Evolutionary conservation across 2,888 invertebrate genomes (phyloP), one percentile per base, ranked within the genome.

Genomic region (Hypselothyrea guttata): DNA sequence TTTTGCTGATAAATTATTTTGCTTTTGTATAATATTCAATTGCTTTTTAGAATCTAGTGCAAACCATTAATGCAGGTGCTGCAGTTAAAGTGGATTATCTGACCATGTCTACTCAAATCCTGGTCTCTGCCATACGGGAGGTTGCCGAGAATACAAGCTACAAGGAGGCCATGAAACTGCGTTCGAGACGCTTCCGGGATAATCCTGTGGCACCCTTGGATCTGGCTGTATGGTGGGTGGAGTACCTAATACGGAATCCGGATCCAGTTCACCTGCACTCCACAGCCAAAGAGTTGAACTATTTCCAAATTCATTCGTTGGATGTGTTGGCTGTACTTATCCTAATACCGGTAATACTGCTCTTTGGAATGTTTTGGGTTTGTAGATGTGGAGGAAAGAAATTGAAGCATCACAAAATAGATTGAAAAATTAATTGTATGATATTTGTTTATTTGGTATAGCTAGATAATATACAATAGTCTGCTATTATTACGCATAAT

Each of bases 401-500:
- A 7, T 4, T 1, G 4, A n/a, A n/a, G n/a, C n/a, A n/a, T n/a
- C n/a, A n/a, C n/a, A n/a, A n/a, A n/a, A n/a, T n/a, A n/a, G n/a
- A n/a, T n/a, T n/a, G n/a, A n/a, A n/a, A n/a, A n/a, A n/a, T n/a
- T n/a, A n/a, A n/a, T n/a, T n/a, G n/a, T n/a, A n/a, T n/a, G n/a
- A 60, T 37, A 40, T 54, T 31, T 40, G 37, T 72, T 73, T 63
- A 74, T 66, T 64, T 49, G 33, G 15, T 8, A 57, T 34, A 60
- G 54, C 57, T 66, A 59, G 58, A 41, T 56, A 60, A 59, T 72
- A 70, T 44, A 65, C 55, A 58, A 63, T 65, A 61, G n/a, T 42
- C 71, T 66, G 60, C 72, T 69, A 56, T 71, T 67, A 57, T 88
- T 33, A 84, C 31, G 13, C 15, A 90, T 22, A 70, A 90, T 47